Evolutionary conservation across 2,113 vertebrate genomes (phyloP).

Genomic region (Erythrocercus mccallii): DNA sequence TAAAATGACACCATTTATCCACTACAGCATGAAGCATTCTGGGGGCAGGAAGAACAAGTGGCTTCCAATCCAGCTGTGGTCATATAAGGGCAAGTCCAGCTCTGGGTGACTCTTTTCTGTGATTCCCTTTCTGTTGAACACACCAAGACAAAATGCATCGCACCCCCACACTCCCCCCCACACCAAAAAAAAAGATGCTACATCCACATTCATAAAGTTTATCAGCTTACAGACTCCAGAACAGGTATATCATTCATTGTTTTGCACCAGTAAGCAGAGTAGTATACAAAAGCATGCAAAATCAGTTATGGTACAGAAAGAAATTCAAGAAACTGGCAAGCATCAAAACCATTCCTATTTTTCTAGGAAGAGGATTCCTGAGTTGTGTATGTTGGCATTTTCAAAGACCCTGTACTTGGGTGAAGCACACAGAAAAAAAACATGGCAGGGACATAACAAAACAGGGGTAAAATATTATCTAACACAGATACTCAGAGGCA

Average conservation of each 20-base stretch:
- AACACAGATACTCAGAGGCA: slow-evolving; percentile 48
- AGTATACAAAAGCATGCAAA: slow-evolving; percentile 14
- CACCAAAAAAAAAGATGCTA: not conserved
- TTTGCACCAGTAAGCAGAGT: slow-evolving; percentile 6
- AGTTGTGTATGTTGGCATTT: slow-evolving; percentile 3
- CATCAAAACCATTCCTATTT: not conserved
- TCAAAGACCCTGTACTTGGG: not conserved
- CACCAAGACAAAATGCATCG: not conserved
- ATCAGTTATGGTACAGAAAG: not conserved
- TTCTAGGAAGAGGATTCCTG: slow-evolving; percentile 20
- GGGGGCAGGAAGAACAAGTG: not conserved
- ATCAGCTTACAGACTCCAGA: not conserved
- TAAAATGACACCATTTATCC: not conserved
- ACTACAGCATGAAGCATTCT: not conserved
- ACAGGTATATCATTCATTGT: not conserved
- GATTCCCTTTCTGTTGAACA: not conserved
- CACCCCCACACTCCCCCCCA: rapidly evolving
- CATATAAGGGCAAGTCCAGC: not conserved
- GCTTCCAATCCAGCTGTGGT: not conserved
- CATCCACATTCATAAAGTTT: not conserved
- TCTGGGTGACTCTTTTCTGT: not conserved
- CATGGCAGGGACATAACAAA: not conserved
- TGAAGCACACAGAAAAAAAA: not conserved
- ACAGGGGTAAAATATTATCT: not conserved
- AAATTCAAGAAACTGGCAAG: not conserved